These are phyloP conservation scores for Coenonympha glycerion DNA, from an alignment of 2,888 invertebrate species.

Conservation along the genomic window DNA sequence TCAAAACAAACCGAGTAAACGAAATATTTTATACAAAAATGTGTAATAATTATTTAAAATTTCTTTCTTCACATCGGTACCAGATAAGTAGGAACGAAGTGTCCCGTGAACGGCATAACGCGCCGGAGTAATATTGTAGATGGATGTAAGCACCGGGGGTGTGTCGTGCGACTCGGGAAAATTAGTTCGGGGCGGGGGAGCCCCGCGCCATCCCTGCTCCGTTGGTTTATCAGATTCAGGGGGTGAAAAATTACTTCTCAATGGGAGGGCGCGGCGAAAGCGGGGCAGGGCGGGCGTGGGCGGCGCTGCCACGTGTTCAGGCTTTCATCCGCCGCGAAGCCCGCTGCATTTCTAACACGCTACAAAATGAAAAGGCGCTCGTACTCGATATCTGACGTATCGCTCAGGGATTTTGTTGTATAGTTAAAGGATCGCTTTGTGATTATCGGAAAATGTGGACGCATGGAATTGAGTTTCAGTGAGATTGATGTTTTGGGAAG, in stretches of 20 bases:
- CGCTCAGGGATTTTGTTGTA: constrained; percentile 45
- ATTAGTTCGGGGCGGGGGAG: constrained; percentile 77
- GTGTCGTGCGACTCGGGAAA: constrained; percentile 74
- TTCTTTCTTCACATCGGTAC: constrained; percentile 52
- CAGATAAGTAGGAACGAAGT: constrained; percentile 68
- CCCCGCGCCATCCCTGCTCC: constrained; percentile 49
- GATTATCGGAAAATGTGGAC: constrained; percentile 44
- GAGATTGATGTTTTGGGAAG: constrained; percentile 49
- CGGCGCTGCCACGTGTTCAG: constrained; percentile 68
- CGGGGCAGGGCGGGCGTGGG: constrained; percentile 63
- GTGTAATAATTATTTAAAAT: constrained; percentile 49
- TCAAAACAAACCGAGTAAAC: not conserved
- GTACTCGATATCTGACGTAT: constrained; percentile 31
- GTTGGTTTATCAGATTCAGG: constrained; percentile 74
- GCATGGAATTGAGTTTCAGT: constrained; percentile 52
- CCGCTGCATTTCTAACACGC: constrained; percentile 44
- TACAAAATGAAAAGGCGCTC: constrained; percentile 46
- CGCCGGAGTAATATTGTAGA: constrained; percentile 74
- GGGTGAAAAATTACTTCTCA: constrained; percentile 75
- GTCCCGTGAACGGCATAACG: constrained; percentile 72
- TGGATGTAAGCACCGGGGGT: constrained; percentile 75
- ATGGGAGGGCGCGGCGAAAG: constrained; percentile 64
- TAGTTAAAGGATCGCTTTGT: constrained; percentile 41
- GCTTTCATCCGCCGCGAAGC: constrained; percentile 50
- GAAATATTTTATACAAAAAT: constrained; percentile 12